Conservation (phyloP, 1,140 invertebrate genomes). For the Yoshiicerus persimilis region DNA sequence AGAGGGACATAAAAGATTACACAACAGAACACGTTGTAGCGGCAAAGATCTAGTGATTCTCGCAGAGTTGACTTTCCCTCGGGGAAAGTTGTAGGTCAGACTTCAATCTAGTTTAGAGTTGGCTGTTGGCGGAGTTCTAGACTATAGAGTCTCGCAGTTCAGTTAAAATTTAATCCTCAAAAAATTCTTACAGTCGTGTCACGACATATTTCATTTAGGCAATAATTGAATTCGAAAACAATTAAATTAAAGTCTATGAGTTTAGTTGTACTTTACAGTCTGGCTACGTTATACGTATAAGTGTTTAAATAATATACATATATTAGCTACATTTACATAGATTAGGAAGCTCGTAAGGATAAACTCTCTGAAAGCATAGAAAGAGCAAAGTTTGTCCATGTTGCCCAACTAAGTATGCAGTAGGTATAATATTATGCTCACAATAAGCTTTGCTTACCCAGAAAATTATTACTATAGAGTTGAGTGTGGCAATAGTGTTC, state of each 20-base stretch:
- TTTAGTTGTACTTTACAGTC: background rate
- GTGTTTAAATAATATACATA: background rate
- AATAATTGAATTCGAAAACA: conserved; percentile 5
- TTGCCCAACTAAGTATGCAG: background rate
- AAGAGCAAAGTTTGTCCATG: background rate
- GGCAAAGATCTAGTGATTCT: background rate
- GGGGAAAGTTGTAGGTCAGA: background rate
- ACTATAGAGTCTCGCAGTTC: background rate
- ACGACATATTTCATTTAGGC: background rate
- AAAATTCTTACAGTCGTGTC: background rate
- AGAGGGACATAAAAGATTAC: background rate
- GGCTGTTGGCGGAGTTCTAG: background rate
- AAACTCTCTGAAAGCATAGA: background rate
- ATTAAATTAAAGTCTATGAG: background rate
- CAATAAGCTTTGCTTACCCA: background rate
- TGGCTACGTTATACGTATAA: background rate
- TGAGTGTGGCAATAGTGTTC: too few relatives aligned
- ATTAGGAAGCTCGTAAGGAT: background rate
- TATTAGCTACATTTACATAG: background rate
- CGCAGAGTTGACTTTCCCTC: background rate
- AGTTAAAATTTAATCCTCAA: background rate
- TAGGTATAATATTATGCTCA: background rate
- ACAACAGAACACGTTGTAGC: background rate
- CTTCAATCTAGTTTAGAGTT: background rate
- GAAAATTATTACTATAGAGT: background rate